These are phyloP conservation scores for Auanema freiburgensis DNA, from an alignment of 2,888 invertebrate species.

Conservation along the genomic window DNA sequence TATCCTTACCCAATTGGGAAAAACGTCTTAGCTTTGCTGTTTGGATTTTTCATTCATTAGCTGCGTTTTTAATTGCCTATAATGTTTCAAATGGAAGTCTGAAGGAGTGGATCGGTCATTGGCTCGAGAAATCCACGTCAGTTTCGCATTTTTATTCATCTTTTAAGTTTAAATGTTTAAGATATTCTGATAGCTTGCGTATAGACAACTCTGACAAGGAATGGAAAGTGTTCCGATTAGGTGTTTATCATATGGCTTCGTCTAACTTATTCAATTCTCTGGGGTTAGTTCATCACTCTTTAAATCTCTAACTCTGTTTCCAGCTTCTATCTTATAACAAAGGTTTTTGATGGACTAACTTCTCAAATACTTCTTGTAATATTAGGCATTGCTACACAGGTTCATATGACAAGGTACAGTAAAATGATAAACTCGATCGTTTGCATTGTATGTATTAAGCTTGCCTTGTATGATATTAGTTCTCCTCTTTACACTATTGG, in stretches of 20 bases:
- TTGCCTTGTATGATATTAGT: slow-evolving; percentile 41
- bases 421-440: background rate
- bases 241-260: slow-evolving; percentile 29
- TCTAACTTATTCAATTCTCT: slow-evolving; percentile 25
- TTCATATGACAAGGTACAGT: slow-evolving; percentile 44
- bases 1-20: slow-evolving; percentile 23
- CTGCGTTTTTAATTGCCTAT: slow-evolving; percentile 44
- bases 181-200: slow-evolving; percentile 34
- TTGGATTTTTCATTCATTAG: slow-evolving; percentile 49
- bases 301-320: slow-evolving; percentile 17
- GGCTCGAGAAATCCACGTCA: slow-evolving; percentile 20
- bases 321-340: slow-evolving; percentile 13
- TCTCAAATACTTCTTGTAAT: slow-evolving; percentile 23
- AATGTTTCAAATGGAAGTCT: slow-evolving; percentile 39
- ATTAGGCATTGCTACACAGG: slow-evolving; percentile 39
- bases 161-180: too few relatives aligned
- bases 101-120: slow-evolving; percentile 44
- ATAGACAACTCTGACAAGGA: slow-evolving; percentile 54
- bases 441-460: slow-evolving; percentile 26
- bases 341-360: slow-evolving; percentile 2
- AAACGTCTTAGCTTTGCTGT: slow-evolving; percentile 39
- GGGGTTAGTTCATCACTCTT: slow-evolving; percentile 19
- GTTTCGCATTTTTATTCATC: too few relatives aligned
- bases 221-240: slow-evolving; percentile 49
- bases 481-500: slow-evolving; percentile 24